Percentiles rank a stretch among this genome's conserved stretches.
These are phyloP conservation scores for Syngnathus typhle DNA, from an alignment of 2,113 vertebrate species.

Conservation along the genomic window DNA sequence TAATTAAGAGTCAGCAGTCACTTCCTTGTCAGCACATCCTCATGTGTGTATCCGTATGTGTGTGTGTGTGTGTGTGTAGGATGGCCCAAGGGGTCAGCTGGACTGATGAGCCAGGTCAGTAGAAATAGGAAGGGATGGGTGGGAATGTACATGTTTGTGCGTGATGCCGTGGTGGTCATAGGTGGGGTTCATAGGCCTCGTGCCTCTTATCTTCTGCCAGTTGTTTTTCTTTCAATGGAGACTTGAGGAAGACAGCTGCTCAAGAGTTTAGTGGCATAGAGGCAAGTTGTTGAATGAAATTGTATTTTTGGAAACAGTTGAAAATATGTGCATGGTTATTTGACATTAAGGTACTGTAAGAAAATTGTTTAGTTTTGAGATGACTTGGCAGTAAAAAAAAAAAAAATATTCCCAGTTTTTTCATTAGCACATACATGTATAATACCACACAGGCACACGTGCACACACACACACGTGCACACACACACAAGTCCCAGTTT, in stretches of 20 bases:
- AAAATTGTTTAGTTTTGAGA: slow-evolving; percentile 56
- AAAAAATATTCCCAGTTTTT: slow-evolving; percentile 27
- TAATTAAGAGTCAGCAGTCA: slow-evolving; percentile 56
- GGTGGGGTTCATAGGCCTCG: slow-evolving; percentile 34
- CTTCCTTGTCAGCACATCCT: slow-evolving; percentile 60
- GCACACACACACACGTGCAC: slow-evolving; percentile 16
- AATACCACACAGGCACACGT: slow-evolving; percentile 2
- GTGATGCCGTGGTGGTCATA: slow-evolving; percentile 25
- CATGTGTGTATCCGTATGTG: slow-evolving; percentile 21
- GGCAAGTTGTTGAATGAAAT: slow-evolving; percentile 23
- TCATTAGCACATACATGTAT: slow-evolving; percentile 24
- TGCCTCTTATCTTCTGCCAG: slow-evolving; percentile 51
- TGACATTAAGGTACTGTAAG: background rate
- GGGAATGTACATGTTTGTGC: slow-evolving; percentile 43
- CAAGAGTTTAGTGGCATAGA: slow-evolving; percentile 40
- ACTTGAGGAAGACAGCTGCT: slow-evolving; percentile 45
- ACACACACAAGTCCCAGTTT: slow-evolving; percentile 12
- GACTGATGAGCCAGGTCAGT: slow-evolving; percentile 45
- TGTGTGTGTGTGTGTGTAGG: slow-evolving; percentile 8
- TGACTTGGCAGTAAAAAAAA: slow-evolving; percentile 37
- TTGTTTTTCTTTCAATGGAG: slow-evolving; percentile 37
- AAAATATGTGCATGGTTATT: background rate
- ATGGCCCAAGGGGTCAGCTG: slow-evolving; percentile 42
- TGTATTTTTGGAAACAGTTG: background rate
- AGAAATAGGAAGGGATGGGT: slow-evolving; percentile 59